These are phyloP conservation scores for Progne subis DNA, from an alignment of 2,113 vertebrate genomes.

Conservation along the genomic window DNA sequence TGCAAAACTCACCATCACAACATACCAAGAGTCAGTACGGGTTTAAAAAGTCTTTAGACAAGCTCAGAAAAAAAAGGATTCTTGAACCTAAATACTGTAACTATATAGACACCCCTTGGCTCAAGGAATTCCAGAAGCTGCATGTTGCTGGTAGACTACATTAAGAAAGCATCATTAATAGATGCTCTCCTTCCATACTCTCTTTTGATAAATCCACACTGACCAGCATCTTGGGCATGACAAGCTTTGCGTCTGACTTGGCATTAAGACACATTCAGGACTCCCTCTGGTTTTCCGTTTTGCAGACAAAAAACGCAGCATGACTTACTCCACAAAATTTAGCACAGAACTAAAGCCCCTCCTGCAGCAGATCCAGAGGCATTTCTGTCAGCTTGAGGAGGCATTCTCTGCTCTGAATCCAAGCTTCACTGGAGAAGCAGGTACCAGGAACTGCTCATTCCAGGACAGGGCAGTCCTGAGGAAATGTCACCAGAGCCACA, in stretches of 20 bases:
- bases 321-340: not conserved
- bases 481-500: not conserved
- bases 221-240: not conserved
- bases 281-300: not conserved
- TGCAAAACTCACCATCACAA: not conserved
- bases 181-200: not conserved
- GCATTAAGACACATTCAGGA: not conserved
- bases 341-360: not conserved
- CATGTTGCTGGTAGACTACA: not conserved
- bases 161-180: not conserved
- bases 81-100: not conserved
- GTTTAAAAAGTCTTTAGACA: not conserved
- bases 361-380: not conserved
- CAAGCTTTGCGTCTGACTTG: not conserved
- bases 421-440: not conserved
- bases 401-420: not conserved
- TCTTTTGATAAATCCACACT: not conserved
- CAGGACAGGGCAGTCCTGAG: slow-evolving; percentile 17
- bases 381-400: not conserved
- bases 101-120: not conserved
- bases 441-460: slow-evolving; percentile 43
- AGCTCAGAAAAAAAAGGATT: not conserved
- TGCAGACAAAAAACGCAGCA: not conserved
- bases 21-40: not conserved
- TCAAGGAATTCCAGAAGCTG: not conserved